Evolutionary conservation across 2,888 invertebrate genomes (phyloP).

Genomic region (Atrina japonica): DNA sequence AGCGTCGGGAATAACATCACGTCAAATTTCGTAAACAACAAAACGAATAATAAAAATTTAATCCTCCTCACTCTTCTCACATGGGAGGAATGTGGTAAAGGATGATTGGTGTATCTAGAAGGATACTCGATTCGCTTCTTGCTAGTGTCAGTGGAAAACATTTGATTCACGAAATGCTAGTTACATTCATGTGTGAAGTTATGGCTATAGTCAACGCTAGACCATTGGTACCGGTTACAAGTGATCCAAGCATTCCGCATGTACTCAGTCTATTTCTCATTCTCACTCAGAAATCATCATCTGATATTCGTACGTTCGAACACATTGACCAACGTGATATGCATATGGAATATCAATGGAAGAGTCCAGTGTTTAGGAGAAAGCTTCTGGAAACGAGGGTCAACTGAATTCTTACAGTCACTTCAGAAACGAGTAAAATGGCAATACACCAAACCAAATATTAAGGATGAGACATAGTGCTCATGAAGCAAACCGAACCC

Average conservation of each 20-base stretch:
- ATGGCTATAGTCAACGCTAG: conserved; percentile 19
- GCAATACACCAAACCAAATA: conserved; percentile 7
- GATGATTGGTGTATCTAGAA: conserved; percentile 39
- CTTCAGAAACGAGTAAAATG: conserved; percentile 27
- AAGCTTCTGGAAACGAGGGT: conserved; percentile 32
- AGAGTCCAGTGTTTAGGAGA: conserved; percentile 26
- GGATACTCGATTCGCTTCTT: conserved; percentile 44
- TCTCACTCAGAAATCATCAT: conserved; percentile 28
- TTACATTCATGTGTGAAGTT: conserved; percentile 30
- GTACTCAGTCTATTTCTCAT: conserved; percentile 30
- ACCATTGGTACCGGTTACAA: conserved; percentile 16
- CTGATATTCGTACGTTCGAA: not conserved
- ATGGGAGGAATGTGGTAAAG: conserved; percentile 43
- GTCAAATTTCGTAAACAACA: too few relatives aligned
- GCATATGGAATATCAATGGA: conserved; percentile 36
- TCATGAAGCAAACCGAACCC: conserved; percentile 14
- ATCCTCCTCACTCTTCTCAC: conserved; percentile 41
- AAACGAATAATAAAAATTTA: conserved; percentile 46
- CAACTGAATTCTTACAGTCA: conserved; percentile 24
- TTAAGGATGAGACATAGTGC: conserved; percentile 29
- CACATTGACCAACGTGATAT: conserved; percentile 5
- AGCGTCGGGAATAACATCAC: too few relatives aligned
- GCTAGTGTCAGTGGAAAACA: not conserved
- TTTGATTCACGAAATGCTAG: conserved; percentile 28
- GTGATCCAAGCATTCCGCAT: conserved; percentile 26